Percentiles rank a stretch among this genome's conserved stretches.
These are phyloP conservation scores for Cyanoramphus novaezelandiae DNA, from an alignment of 2,113 vertebrate species.

Conservation along the genomic window DNA sequence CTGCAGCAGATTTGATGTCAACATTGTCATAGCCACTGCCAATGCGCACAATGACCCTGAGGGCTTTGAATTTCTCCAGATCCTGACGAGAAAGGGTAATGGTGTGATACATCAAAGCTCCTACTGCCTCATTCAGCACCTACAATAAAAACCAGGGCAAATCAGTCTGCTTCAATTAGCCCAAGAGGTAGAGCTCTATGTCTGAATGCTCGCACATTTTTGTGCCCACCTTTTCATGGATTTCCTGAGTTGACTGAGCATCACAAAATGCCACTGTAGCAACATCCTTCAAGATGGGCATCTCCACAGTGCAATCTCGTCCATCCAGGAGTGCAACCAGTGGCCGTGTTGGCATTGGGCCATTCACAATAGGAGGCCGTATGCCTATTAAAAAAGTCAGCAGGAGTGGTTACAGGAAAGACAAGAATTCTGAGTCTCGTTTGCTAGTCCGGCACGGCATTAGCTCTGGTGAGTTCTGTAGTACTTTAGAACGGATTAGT, in stretches of 20 bases:
- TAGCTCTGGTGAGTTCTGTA: neutral
- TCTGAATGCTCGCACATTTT: neutral
- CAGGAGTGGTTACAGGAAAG: neutral
- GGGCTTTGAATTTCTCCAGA: slow-evolving; percentile 90
- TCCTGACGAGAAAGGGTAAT: slow-evolving; percentile 90
- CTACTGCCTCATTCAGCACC: slow-evolving; percentile 91
- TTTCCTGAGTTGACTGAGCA: slow-evolving; percentile 92
- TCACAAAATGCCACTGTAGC: slow-evolving; percentile 92
- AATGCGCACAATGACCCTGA: slow-evolving; percentile 88
- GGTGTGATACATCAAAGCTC: slow-evolving; percentile 89
- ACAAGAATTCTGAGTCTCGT: neutral
- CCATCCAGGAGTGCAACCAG: slow-evolving; percentile 89
- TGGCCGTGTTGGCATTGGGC: slow-evolving; percentile 89
- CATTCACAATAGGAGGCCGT: slow-evolving; percentile 88
- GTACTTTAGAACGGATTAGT: slow-evolving; percentile 50
- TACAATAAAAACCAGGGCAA: slow-evolving; percentile 15
- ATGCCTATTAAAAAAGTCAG: slow-evolving; percentile 76
- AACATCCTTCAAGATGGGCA: slow-evolving; percentile 92
- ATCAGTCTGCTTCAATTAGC: neutral
- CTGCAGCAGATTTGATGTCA: slow-evolving; percentile 89
- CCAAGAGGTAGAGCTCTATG: neutral
- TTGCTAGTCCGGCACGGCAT: neutral
- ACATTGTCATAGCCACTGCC: slow-evolving; percentile 90
- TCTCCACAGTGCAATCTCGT: slow-evolving; percentile 90
- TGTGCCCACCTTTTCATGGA: slow-evolving; percentile 86